phyloP scores from a whole-genome alignment of 2,797 vertebrate genomes.

The Selene dorsalis region DNA sequence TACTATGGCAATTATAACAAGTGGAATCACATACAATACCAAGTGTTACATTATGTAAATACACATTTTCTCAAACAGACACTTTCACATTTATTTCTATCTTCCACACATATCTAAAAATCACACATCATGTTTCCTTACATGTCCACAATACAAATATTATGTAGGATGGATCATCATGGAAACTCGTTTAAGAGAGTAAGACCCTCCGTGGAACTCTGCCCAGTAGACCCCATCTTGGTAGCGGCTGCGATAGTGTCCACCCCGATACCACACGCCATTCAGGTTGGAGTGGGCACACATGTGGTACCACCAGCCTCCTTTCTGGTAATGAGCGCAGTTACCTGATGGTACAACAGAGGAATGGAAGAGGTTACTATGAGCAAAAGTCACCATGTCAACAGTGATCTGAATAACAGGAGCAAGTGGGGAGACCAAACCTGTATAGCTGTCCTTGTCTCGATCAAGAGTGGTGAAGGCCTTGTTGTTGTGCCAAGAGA shows the following conservation, averaged over 20 bases:
- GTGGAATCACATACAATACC: no score
- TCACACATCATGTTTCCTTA: neutral
- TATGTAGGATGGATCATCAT: slow-evolving; percentile 90
- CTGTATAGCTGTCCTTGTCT: slow-evolving; percentile 90
- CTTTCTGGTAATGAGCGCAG: slow-evolving; percentile 93
- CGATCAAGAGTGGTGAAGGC: slow-evolving; percentile 93
- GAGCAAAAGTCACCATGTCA: neutral
- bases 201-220: slow-evolving; percentile 91
- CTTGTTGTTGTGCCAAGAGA: slow-evolving; percentile 94
- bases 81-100: slow-evolving; percentile 2
- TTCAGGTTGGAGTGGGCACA: slow-evolving; percentile 95
- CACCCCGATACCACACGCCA: slow-evolving; percentile 92
- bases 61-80: neutral
- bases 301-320: slow-evolving; percentile 96
- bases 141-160: slow-evolving; percentile 7
- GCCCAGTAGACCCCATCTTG: slow-evolving; percentile 95
- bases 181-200: slow-evolving; percentile 89
- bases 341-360: slow-evolving; percentile 83
- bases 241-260: slow-evolving; percentile 92
- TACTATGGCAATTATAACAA: no score
- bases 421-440: slow-evolving; percentile 64
- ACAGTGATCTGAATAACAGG: slow-evolving; percentile 1
- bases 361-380: neutral
- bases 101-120: neutral
- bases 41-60: no score